A percentile compares a stretch with the other conserved stretches of the same genome.
Evolutionary conservation across 2,797 vertebrate species (phyloP).

Genomic region (Trachurus trachurus): DNA sequence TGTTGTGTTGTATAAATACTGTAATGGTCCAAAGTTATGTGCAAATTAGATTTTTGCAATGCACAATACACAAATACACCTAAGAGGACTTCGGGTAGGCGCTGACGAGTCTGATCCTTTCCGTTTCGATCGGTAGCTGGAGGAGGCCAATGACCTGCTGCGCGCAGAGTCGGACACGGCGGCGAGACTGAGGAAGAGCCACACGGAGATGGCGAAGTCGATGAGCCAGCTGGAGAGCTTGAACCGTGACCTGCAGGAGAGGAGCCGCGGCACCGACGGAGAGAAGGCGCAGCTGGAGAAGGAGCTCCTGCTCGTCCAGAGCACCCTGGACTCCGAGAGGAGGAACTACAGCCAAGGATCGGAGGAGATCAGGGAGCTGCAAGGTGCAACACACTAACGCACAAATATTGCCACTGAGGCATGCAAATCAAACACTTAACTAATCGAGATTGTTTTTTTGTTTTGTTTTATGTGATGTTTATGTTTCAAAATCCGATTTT

Average conservation of each 20-base stretch:
- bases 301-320: slow-evolving; percentile 94
- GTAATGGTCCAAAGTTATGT: not conserved
- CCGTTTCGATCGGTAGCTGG: slow-evolving; percentile 85
- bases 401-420: not conserved
- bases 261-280: slow-evolving; percentile 89
- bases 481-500: not conserved
- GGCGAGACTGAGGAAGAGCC: slow-evolving; percentile 93
- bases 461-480: not conserved
- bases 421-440: not conserved
- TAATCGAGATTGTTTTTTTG: not conserved
- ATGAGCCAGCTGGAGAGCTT: slow-evolving; percentile 92
- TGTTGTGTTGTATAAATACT: not conserved
- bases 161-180: slow-evolving; percentile 96
- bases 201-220: slow-evolving; percentile 94
- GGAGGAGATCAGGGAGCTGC: slow-evolving; percentile 96
- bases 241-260: slow-evolving; percentile 96
- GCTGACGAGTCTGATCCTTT: not conserved
- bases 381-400: slow-evolving; percentile 86
- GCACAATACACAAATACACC: too few species aligned
- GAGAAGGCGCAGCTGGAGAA: slow-evolving; percentile 92
- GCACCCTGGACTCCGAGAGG: slow-evolving; percentile 93
- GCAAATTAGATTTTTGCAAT: not conserved
- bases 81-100: not conserved
- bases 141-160: slow-evolving; percentile 96
- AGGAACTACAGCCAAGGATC: slow-evolving; percentile 95